Evolutionary conservation across 2,888 invertebrate genomes (phyloP).

Genomic region (Aplocera efformata): DNA sequence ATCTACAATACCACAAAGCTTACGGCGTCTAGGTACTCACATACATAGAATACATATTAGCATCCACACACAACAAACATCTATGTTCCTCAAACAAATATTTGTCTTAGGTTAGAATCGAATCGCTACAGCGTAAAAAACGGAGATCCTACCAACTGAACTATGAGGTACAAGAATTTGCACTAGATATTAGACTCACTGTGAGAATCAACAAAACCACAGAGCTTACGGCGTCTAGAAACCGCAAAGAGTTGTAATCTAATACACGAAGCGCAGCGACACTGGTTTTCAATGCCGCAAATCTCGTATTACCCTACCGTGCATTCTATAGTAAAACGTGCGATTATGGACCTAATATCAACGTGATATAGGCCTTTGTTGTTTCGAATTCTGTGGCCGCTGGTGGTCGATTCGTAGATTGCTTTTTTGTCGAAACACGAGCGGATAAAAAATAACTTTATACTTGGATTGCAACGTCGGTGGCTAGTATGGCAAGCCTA

Average conservation of each 20-base stretch:
- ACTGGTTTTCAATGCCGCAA: constrained; percentile 73
- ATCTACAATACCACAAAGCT: constrained; percentile 53
- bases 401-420: constrained; percentile 68
- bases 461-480: constrained; percentile 49
- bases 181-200: constrained; percentile 52
- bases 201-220: constrained; percentile 73
- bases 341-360: constrained; percentile 41
- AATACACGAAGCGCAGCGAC: constrained; percentile 78
- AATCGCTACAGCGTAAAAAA: no score
- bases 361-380: constrained; percentile 32
- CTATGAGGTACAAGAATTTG: constrained; percentile 38
- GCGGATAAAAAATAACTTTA: constrained; percentile 59
- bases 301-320: constrained; percentile 67
- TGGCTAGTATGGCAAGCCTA: constrained; percentile 29
- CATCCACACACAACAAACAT: no score
- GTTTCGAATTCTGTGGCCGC: constrained; percentile 41
- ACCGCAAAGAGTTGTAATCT: constrained; percentile 77
- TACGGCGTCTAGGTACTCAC: constrained; percentile 19
- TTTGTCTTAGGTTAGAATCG: no score
- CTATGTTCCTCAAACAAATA: no score
- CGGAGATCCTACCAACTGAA: no score
- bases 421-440: constrained; percentile 67
- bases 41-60: no score
- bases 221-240: constrained; percentile 69
- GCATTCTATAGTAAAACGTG: constrained; percentile 30